phyloP scores from a whole-genome alignment of 1,140 invertebrate species.

The Araneus ventricosus region DNA sequence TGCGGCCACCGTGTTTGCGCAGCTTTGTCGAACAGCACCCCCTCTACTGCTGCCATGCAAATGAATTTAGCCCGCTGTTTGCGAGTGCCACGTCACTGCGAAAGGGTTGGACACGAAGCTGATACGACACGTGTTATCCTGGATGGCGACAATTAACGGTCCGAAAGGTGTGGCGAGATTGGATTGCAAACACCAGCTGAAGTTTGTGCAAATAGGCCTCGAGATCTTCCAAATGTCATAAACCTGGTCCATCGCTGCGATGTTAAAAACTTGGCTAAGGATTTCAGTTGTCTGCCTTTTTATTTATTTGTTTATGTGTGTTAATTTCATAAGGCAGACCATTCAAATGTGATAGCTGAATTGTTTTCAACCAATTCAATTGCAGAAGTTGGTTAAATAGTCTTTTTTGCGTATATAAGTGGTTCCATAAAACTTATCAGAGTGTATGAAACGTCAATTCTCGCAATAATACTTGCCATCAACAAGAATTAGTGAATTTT shows the following conservation, averaged over 20 bases:
- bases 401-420: too few relatives aligned
- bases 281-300: too few relatives aligned
- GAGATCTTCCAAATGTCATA: not conserved
- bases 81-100: not conserved
- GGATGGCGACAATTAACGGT: not conserved
- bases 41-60: not conserved
- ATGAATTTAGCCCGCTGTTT: not conserved
- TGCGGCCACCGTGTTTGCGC: not conserved
- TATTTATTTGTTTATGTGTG: too few relatives aligned
- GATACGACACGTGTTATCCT: not conserved
- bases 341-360: too few relatives aligned
- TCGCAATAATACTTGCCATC: too few relatives aligned
- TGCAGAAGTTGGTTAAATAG: too few relatives aligned
- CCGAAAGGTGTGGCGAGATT: not conserved
- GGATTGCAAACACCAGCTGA: not conserved
- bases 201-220: not conserved
- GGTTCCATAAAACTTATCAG: too few relatives aligned
- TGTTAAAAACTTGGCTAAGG: too few relatives aligned
- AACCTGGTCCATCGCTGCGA: not conserved
- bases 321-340: too few relatives aligned
- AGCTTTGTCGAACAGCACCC: constrained; percentile 26
- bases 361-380: too few relatives aligned
- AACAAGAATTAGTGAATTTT: too few relatives aligned
- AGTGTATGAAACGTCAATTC: too few relatives aligned
- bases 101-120: not conserved